Base-by-base conservation (phyloP, 2,797 vertebrate genomes). In the Lagorchestes hirsutus region DNA sequence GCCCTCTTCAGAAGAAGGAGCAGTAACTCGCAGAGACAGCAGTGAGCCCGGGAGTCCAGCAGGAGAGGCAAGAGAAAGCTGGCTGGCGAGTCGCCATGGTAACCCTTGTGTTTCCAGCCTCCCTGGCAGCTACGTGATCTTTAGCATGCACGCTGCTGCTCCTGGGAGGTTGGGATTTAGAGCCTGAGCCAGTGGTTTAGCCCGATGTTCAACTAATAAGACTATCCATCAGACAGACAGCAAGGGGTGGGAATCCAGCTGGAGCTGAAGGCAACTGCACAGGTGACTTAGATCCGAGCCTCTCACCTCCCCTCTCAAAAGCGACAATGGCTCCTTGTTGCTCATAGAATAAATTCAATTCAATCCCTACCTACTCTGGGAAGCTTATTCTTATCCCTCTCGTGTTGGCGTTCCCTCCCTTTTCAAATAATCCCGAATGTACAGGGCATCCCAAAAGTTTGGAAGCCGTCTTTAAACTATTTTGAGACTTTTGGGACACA, bases 81-180 rank as follows among this genome's bases (percentile, higher is more conserved):
- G 29, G 29, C 52, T 18, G 91, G 74, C 18, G 22, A 27, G 54
- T 91, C 54, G 90, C 52, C 90, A 91, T 91, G 90, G 90, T 27
- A 91, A 91, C 90, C 90, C 52, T 55, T 11, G 74, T 50, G 74
- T 87, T 87, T 87, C 74, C 74, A 87, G 40, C 40, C 40, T 50
- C 74, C 74, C 74, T 87, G 74, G 74, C 74, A 46, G 74, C 74
- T 87, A 87, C 74, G 74, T 87, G 74, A 87, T 87, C 74, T 50
- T 87, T 46, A 50, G 74, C 74, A 87, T 87, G 74, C 74, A 87
- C 74, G 1, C 74, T 40, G 74, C 40, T 11, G 40, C 40, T 87
- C 40, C 40, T 87, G 74, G 74, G 74, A 87, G 74, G 74, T 27
- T 87, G 74, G 74, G 74, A 46, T 87, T 87, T 87, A 46, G 74